A percentile compares a stretch with the other conserved stretches of the same genome.
Conservation (phyloP, 2,113 vertebrate genomes). For the Choloepus hoffmanni region DNA sequence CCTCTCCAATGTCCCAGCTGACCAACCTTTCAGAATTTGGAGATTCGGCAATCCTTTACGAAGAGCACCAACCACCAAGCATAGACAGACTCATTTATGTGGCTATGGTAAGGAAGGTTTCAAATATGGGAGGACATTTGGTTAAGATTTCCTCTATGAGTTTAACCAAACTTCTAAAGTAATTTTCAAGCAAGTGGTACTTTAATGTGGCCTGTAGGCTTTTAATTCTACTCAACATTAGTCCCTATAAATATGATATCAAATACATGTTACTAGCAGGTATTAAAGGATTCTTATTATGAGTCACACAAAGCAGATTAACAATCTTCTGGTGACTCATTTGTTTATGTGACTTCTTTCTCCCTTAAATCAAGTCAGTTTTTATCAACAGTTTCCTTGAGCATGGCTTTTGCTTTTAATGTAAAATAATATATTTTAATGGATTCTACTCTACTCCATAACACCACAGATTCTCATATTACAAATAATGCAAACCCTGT, state of each 20-base stretch:
- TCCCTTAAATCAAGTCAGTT: constrained; percentile 41
- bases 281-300: constrained; percentile 69
- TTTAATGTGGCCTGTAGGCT: not conserved
- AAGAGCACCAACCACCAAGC: not conserved
- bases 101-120: not conserved
- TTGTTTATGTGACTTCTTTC: constrained; percentile 51
- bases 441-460: not conserved
- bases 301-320: constrained; percentile 75
- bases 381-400: constrained; percentile 41
- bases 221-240: constrained; percentile 22
- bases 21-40: not conserved
- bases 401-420: not conserved
- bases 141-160: constrained; percentile 39
- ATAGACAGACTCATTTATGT: not conserved
- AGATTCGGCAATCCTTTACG: not conserved
- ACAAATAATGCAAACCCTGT: constrained; percentile 47
- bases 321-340: constrained; percentile 67
- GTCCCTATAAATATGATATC: constrained; percentile 55
- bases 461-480: not conserved
- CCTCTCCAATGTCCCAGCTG: not conserved
- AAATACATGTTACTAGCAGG: constrained; percentile 63
- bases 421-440: constrained; percentile 60
- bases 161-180: constrained; percentile 52
- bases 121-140: not conserved
- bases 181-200: constrained; percentile 51